phyloP scores from a whole-genome alignment of 1,140 invertebrate species.

The Drusus annulatus region DNA sequence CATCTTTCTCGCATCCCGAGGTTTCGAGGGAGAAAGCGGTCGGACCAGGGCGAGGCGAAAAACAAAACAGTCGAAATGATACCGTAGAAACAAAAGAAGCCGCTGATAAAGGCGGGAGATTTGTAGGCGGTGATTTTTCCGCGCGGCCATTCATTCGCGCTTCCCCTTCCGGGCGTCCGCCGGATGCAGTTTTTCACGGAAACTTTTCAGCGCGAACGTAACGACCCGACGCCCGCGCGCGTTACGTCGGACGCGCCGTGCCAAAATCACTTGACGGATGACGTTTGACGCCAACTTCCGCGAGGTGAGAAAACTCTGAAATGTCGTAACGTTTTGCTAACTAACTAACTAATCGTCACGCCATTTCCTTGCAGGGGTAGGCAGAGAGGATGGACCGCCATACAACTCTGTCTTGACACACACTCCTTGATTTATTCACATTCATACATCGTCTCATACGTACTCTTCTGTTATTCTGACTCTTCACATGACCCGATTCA shows the following conservation, averaged over 20 bases:
- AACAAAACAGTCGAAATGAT: slow-evolving; percentile 41
- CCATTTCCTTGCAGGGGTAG: no score
- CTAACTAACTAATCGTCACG: no score
- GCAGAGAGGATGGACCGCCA: no score
- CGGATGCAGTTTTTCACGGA: slow-evolving; percentile 55
- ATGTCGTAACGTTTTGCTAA: no score
- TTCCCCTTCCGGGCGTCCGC: slow-evolving; percentile 52
- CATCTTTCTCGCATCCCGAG: slow-evolving; percentile 57
- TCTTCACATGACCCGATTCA: no score
- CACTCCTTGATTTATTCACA: no score
- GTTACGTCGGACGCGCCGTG: slow-evolving; percentile 10
- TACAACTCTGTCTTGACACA: no score
- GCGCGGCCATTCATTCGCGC: slow-evolving; percentile 44
- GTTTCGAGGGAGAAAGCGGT: slow-evolving; percentile 24
- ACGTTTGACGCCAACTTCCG: neutral
- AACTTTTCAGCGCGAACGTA: slow-evolving; percentile 48
- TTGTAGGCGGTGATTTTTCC: slow-evolving; percentile 57
- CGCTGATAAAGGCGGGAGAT: slow-evolving; percentile 53
- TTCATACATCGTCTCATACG: no score
- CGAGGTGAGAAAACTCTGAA: neutral
- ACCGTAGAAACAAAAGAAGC: slow-evolving; percentile 54
- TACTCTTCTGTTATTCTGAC: no score
- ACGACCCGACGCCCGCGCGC: slow-evolving; percentile 16
- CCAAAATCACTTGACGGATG: neutral
- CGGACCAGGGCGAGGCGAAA: slow-evolving; percentile 41